Evolutionary conservation across 1,140 invertebrate genomes (phyloP), one percentile per base, ranked within the genome.

Genomic region (Venturia canescens): DNA sequence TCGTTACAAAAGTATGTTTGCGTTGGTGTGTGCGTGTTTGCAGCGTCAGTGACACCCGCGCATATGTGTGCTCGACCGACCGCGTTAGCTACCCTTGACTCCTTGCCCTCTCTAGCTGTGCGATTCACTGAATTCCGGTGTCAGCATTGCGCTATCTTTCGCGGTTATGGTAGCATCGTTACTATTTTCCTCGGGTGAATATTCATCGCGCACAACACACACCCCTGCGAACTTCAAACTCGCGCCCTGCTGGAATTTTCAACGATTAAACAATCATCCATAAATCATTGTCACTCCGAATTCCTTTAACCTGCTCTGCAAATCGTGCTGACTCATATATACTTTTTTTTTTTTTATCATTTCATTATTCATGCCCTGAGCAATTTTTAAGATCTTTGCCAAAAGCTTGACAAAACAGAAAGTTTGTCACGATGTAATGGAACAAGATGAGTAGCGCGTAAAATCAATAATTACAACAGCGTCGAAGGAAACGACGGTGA

Each of bases 1-100:
- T 13, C 13, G n/a, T 11, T 11, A 48, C n/a, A 71, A 0, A 38
- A n/a, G 11, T 44, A 13, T n/a, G 38, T 66, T 13, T 66, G 23
- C 69, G 11, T 18, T n/a, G 21, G 21, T 48, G 6, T 48, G 27
- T 53, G 9, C 3, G 27, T 50, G 53, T 71, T 71, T 23, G 69
- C 21, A 71, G n/a, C 71, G 21, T 74, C 44, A 53, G 38, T 74
- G 71, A 50, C 48, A 53, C 70, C 34, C 67, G 67, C 70, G 44
- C n/a, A 70, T 70, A 18, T 48, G n/a, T 23, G 38, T 48, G 69
- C 69, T 71, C 21, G 71, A 18, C 34, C 71, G 71, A 74, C 44
- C 44, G 71, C 44, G 44, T 74, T 74, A 74, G 71, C 71, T 71
- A 71, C 69, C 69, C 69, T 71, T 71, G 69, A 71, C 69, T 71